Base-by-base conservation (phyloP, 2,113 vertebrate genomes). In the Gobiocypris rarus region DNA sequence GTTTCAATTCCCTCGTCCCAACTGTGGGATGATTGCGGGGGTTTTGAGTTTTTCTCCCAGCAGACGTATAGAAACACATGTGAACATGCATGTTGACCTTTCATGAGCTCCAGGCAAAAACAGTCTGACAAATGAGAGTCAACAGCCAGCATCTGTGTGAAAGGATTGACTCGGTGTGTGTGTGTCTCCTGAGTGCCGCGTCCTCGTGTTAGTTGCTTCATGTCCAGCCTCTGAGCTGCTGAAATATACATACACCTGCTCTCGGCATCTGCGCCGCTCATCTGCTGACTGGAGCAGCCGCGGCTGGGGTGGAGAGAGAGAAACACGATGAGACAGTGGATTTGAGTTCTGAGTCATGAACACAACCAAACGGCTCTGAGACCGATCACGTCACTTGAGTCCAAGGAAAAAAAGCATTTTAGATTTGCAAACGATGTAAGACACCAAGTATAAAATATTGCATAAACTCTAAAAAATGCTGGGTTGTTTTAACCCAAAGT, bases 111-210 rank as follows among this genome's bases (percentile, higher is more conserved):
- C 58, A 24, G 77, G 82, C 83, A 69, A 84, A 84, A 85, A 73
- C 87, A 69, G 45, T 85, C 85, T 88, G 89, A 89, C 88, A 88
- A 90, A 90, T 88, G 78, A 65, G 78, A 90, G 86, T 86, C 89
- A 88, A 89, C 86, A 86, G 88, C 83, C 74, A 88, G 83, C 86
- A 90, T 89, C 87, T 90, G 89, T 81, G 74, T 76, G 79, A 77
- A 63, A 69, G 86, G 67, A 87, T 84, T 80, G 83, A 69, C 67
- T 77, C 19, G 6, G 69, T 70, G 67, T 71, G 61, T 65, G 34
- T 24, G 24, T 58, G 31, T 83, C 52, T 77, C 63, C 11, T 31
- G 56, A 56, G 31, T 73, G n/a, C 17, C 4, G 65, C 2, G 5
- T 84, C 34, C 50, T 22, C 52, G 38, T 69, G 61, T 65, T 69